Base-by-base conservation (phyloP, 2,797 vertebrate species). In the Calcarius lapponicus region DNA sequence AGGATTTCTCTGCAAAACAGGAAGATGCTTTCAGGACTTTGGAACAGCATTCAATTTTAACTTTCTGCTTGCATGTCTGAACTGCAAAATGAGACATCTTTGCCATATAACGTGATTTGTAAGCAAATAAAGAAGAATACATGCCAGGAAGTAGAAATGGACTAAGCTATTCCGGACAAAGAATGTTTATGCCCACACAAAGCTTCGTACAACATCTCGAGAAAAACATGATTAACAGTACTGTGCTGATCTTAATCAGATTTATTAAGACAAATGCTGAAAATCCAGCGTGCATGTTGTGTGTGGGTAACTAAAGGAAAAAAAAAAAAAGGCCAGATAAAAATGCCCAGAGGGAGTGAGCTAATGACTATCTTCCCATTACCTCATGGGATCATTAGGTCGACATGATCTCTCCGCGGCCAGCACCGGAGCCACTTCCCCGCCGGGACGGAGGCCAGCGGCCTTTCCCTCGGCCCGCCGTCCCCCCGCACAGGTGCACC, bases 321-420 rank as follows among this genome's bases (percentile, higher is more conserved):
- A 54, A 7, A 17, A 36, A 40, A 31, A 50, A 45, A 74, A 76
- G 26, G 43, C 22, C 88, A 81, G 57, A 84, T 89, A 91, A 90
- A 95, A 94, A 88, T 79, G 40, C 86, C 96, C 94, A 69, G 72
- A 89, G 93, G 90, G 82, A 93, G 61, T 95, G 96, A 97, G 94
- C 94, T 94, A 91, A 96, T 95, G 71, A 65, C 72, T 70, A 32
- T 89, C 89, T 91, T 88, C 91, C 61, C 80, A 93, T 97, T 97
- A 96, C 92, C 94, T 97, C 95, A 95, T 96, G 92, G 81, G 94
- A 95, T 94, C 95, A 93, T 73, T 17, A 92, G 94, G 93, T 92
- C 90, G 88, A 34, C 80, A 70, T 92, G 92, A 95, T 83, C 76
- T 83, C 78, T 71, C 71, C 17, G 86, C 43, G 54, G 88, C 75